These are phyloP conservation scores for Drosophila phalerata DNA, from an alignment of 2,888 invertebrate genomes.

Conservation along the genomic window DNA sequence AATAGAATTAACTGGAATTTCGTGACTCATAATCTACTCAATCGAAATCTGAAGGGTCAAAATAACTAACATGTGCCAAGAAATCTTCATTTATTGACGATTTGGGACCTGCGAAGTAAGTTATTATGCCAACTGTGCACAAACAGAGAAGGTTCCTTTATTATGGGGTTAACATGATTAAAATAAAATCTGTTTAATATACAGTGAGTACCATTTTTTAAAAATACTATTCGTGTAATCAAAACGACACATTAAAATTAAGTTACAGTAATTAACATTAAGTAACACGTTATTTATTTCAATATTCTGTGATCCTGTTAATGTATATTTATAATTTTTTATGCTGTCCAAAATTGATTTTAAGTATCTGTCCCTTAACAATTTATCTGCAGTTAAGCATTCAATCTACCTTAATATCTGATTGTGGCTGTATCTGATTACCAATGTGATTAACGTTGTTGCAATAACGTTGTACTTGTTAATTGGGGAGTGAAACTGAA, in stretches of 20 bases:
- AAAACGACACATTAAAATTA: neutral
- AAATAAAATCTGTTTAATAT: constrained; percentile 46
- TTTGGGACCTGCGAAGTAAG: constrained; percentile 41
- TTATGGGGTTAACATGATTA: constrained; percentile 26
- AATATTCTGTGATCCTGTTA: neutral
- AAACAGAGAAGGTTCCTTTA: constrained; percentile 13
- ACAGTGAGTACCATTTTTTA: neutral
- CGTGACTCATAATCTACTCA: constrained; percentile 21
- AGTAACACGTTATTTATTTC: constrained; percentile 8
- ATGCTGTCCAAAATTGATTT: neutral
- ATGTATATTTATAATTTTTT: constrained; percentile 6
- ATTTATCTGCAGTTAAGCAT: constrained; percentile 20
- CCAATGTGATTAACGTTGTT: constrained; percentile 46
- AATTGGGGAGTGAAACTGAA: neutral
- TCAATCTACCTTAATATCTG: constrained; percentile 37
- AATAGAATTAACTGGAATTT: constrained; percentile 18
- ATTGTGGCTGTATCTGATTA: constrained; percentile 38
- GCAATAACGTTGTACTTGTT: constrained; percentile 24
- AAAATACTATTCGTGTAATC: neutral
- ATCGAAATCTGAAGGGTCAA: constrained; percentile 13
- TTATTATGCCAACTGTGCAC: constrained; percentile 74
- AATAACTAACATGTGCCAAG: constrained; percentile 60
- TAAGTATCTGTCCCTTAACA: neutral
- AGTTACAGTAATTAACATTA: constrained; percentile 6
- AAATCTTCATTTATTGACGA: constrained; percentile 68